Evolutionary conservation across 2,113 vertebrate genomes (phyloP).

Genomic region (Ammodytes dubius): DNA sequence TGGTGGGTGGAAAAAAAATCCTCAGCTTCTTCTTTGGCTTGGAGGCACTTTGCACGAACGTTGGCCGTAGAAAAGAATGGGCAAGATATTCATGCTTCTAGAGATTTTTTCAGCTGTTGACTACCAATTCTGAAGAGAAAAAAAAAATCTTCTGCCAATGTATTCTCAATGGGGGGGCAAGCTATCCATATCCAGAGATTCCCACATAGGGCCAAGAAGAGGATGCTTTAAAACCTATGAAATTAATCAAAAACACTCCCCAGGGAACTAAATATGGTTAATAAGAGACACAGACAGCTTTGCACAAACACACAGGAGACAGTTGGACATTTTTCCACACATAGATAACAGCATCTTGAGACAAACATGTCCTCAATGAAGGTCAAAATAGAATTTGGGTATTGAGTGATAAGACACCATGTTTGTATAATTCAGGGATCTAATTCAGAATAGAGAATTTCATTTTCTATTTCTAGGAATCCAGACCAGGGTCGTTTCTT

Average conservation of each 20-base stretch:
- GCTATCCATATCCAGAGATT: constrained; percentile 89
- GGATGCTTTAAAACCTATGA: constrained; percentile 87
- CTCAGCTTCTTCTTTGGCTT: constrained; percentile 66
- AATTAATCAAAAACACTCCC: constrained; percentile 80
- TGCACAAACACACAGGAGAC: constrained; percentile 49
- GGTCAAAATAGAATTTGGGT: not conserved
- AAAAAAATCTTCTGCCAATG: constrained; percentile 88
- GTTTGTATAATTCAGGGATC: not conserved
- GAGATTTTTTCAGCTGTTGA: constrained; percentile 75
- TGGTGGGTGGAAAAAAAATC: constrained; percentile 57
- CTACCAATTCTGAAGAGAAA: constrained; percentile 68
- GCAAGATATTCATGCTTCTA: constrained; percentile 45
- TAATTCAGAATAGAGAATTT: not conserved
- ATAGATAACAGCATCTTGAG: constrained; percentile 25
- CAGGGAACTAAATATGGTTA: constrained; percentile 75
- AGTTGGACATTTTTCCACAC: constrained; percentile 33
- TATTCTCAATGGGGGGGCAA: constrained; percentile 49
- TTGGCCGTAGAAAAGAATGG: constrained; percentile 41
- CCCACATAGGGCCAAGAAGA: constrained; percentile 81
- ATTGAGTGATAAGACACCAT: not conserved
- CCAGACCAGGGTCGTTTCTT: not conserved
- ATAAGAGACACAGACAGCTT: constrained; percentile 55
- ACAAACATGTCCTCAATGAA: not conserved
- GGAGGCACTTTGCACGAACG: constrained; percentile 48
- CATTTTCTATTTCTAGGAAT: accelerated